phyloP scores from a whole-genome alignment of 2,113 vertebrate genomes.

The Pithys albifrons region DNA sequence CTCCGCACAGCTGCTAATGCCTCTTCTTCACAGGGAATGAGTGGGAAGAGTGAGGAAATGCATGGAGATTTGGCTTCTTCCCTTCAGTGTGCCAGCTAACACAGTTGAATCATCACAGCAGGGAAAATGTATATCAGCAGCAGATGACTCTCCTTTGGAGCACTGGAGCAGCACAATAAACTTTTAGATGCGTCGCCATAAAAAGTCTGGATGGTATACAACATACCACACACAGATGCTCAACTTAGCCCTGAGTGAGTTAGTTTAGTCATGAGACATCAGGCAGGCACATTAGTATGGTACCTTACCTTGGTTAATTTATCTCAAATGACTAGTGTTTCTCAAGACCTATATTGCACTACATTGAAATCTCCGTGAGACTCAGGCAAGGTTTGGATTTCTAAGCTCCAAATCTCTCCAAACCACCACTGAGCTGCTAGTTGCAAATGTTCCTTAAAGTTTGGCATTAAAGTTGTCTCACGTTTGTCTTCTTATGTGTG shows the following conservation, averaged over 20 bases:
- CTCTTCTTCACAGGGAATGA: not conserved
- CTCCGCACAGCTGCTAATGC: constrained; percentile 33
- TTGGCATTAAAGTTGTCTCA: not conserved
- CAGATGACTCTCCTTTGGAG: constrained; percentile 24
- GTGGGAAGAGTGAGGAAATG: constrained; percentile 52
- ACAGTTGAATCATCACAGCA: constrained; percentile 44
- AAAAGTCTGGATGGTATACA: not conserved
- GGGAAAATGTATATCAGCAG: constrained; percentile 26
- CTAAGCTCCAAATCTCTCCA: not conserved
- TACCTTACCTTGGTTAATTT: not conserved
- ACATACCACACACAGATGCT: not conserved
- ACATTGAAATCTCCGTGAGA: not conserved
- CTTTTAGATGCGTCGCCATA: not conserved
- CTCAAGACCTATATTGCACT: not conserved
- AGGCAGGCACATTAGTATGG: not conserved
- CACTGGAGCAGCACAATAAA: not conserved
- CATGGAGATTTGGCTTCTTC: constrained; percentile 38
- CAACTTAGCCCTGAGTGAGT: not conserved
- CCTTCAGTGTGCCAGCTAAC: not conserved
- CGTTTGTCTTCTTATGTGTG: not conserved
- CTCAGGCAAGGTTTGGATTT: not conserved
- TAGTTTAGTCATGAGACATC: not conserved
- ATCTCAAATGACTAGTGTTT: not conserved
- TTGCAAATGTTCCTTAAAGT: not conserved
- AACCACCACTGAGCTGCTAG: not conserved